Conservation (phyloP, 2,888 invertebrate genomes). For the Pogonocherus hispidulus region DNA sequence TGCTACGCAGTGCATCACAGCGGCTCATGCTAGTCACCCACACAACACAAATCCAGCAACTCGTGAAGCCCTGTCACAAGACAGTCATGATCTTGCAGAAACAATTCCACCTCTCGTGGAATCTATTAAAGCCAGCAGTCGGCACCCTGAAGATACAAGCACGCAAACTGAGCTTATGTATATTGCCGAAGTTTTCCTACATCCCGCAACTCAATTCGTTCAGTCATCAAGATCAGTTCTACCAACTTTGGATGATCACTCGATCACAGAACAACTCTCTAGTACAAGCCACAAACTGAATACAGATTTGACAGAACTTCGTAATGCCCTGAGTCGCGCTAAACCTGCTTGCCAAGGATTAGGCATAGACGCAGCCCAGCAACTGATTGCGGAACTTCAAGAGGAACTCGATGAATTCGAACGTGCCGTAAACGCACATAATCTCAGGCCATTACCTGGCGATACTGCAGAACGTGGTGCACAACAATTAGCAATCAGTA, state of each 20-base stretch:
- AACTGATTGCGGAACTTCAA: slow-evolving; percentile 84
- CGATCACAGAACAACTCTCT: slow-evolving; percentile 81
- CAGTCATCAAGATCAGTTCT: slow-evolving; percentile 84
- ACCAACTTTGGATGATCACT: slow-evolving; percentile 85
- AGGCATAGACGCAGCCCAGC: slow-evolving; percentile 89
- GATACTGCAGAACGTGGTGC: slow-evolving; percentile 72
- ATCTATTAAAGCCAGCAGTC: slow-evolving; percentile 80
- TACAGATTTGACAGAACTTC: slow-evolving; percentile 68
- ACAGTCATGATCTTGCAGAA: slow-evolving; percentile 82
- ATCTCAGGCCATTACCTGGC: slow-evolving; percentile 86
- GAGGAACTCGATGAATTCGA: slow-evolving; percentile 87
- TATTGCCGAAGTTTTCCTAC: slow-evolving; percentile 86
- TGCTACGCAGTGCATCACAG: slow-evolving; percentile 92
- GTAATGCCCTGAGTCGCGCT: slow-evolving; percentile 65
- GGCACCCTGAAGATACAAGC: slow-evolving; percentile 79
- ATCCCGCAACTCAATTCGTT: slow-evolving; percentile 80
- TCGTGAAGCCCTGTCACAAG: slow-evolving; percentile 81
- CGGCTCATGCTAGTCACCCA: slow-evolving; percentile 85
- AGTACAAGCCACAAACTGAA: slow-evolving; percentile 79
- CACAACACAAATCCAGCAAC: slow-evolving; percentile 79
- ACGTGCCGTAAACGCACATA: slow-evolving; percentile 79
- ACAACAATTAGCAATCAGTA: slow-evolving; percentile 73
- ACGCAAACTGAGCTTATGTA: slow-evolving; percentile 86
- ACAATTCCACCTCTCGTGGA: slow-evolving; percentile 87
- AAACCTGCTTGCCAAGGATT: slow-evolving; percentile 80